phyloP scores from a whole-genome alignment of 2,113 vertebrate species.

The Benitochromis conjunctus region DNA sequence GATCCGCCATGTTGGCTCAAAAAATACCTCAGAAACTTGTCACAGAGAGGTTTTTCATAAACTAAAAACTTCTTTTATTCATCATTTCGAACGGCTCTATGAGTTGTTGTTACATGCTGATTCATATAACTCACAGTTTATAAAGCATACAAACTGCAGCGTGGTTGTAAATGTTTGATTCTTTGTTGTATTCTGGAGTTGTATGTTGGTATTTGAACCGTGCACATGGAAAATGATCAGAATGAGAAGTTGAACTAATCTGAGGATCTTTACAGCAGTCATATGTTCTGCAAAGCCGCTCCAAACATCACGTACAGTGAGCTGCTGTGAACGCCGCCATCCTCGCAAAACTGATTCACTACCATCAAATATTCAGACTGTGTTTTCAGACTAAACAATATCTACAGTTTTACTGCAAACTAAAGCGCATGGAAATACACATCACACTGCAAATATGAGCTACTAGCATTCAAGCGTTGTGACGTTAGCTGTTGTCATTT shows the following conservation, averaged over 20 bases:
- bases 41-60: background rate
- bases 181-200: background rate
- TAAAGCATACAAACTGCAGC: background rate
- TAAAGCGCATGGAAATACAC: rapidly evolving
- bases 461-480: rapidly evolving
- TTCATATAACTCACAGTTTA: background rate
- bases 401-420: rapidly evolving
- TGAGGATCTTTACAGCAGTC: background rate
- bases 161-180: background rate
- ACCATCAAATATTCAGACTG: background rate
- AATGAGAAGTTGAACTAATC: background rate
- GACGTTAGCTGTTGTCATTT: background rate
- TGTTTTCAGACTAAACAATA: background rate
- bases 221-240: background rate
- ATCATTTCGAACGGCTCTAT: background rate
- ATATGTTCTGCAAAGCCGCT: rapidly evolving
- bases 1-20: background rate
- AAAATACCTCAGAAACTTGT: background rate
- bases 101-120: rapidly evolving
- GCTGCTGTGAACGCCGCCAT: rapidly evolving
- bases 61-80: background rate
- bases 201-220: rapidly evolving
- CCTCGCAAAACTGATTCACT: rapidly evolving
- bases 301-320: background rate
- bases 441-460: rapidly evolving